phyloP scores from a whole-genome alignment of 1,140 invertebrate genomes.

The Apis dorsata region DNA sequence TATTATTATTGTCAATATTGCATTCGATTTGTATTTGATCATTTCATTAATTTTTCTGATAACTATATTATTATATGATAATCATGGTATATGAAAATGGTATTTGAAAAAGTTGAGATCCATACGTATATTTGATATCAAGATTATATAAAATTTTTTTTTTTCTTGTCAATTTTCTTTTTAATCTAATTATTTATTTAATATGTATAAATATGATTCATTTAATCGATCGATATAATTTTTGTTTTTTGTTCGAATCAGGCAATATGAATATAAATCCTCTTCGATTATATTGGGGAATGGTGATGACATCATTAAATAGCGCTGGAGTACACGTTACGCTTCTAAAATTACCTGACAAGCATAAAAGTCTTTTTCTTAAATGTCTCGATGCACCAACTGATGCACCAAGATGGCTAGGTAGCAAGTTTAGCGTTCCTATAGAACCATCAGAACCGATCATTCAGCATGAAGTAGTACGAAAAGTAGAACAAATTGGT shows the following conservation, averaged over 20 bases:
- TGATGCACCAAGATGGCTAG: conserved; percentile 83
- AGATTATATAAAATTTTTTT: no score
- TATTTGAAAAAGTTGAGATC: no score
- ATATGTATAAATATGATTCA: no score
- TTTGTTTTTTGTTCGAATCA: conserved; percentile 59
- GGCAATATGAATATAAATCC: conserved; percentile 81
- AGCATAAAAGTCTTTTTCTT: conserved; percentile 79
- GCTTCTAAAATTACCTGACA: conserved; percentile 82
- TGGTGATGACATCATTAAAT: conserved; percentile 90
- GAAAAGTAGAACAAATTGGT: conserved; percentile 63
- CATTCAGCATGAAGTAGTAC: conserved; percentile 40
- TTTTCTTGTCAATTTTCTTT: no score
- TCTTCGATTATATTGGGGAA: conserved; percentile 85
- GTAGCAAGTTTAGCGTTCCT: conserved; percentile 73
- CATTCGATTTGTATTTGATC: no score
- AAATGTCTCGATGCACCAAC: conserved; percentile 82
- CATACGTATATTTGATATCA: no score
- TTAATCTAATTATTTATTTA: no score
- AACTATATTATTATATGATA: no score
- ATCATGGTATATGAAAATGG: no score
- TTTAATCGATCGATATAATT: no score
- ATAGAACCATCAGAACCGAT: not conserved
- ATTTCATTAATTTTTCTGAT: no score
- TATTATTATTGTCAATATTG: no score
- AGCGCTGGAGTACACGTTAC: conserved; percentile 90